Evolutionary conservation across 1,140 invertebrate genomes (phyloP).

Genomic region (Sarcophaga peregrina): DNA sequence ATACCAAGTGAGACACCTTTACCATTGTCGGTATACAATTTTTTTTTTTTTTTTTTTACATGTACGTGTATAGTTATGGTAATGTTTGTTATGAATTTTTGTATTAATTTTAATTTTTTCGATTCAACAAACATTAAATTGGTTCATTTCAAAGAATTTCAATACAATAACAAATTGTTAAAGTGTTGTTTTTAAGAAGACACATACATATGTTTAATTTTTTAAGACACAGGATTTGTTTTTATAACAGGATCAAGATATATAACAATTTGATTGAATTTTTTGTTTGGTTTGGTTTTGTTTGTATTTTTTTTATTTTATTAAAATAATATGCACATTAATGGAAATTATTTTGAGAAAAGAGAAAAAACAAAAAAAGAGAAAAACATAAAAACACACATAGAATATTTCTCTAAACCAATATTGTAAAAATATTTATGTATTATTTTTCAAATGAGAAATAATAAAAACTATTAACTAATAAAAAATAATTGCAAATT

Average conservation of each 20-base stretch:
- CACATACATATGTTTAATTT: slow-evolving; percentile 33
- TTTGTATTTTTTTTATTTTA: neutral
- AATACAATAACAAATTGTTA: slow-evolving; percentile 29
- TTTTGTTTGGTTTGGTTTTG: slow-evolving; percentile 23
- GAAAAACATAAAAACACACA: slow-evolving; percentile 41
- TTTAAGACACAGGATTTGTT: slow-evolving; percentile 21
- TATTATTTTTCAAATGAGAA: slow-evolving; percentile 2
- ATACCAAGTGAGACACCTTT: slow-evolving; percentile 67
- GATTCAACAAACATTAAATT: neutral
- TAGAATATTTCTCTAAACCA: slow-evolving; percentile 34
- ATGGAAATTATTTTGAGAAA: slow-evolving; percentile 36
- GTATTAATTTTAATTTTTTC: slow-evolving; percentile 32
- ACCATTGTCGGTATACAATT: slow-evolving; percentile 41
- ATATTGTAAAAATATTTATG: neutral
- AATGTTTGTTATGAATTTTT: slow-evolving; percentile 38
- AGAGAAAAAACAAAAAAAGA: slow-evolving; percentile 38
- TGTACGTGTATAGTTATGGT: slow-evolving; percentile 39
- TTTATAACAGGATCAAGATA: slow-evolving; percentile 37
- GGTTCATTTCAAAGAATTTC: slow-evolving; percentile 17
- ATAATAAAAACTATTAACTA: neutral
- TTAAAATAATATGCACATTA: slow-evolving; percentile 27
- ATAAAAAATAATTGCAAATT: neutral
- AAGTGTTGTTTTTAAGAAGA: slow-evolving; percentile 42
- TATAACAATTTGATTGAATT: slow-evolving; percentile 12
- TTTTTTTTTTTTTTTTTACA: slow-evolving; percentile 39